Percentiles rank a stretch among this genome's conserved stretches.
Evolutionary conservation across 1,140 invertebrate species (phyloP).

Genomic region (Charaxes varanes): DNA sequence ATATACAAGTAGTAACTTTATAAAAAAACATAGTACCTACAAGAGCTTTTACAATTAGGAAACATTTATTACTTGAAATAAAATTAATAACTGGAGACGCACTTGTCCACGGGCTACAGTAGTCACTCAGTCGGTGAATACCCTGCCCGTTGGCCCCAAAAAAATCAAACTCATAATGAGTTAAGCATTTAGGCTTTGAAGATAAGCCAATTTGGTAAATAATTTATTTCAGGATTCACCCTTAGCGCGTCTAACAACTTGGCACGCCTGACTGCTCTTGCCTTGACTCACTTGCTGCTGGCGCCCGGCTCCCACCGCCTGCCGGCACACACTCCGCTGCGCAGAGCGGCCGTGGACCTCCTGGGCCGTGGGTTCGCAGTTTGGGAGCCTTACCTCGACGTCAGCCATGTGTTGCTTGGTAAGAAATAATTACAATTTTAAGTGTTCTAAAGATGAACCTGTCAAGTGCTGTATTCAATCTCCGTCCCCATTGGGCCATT

Average conservation of each 20-base stretch:
- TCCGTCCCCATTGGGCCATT: too few species aligned
- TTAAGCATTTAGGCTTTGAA: constrained; percentile 1
- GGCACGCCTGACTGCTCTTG: constrained; percentile 93
- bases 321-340: constrained; percentile 90
- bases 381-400: constrained; percentile 98
- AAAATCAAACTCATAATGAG: too few species aligned
- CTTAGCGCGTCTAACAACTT: constrained; percentile 85
- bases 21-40: too few species aligned
- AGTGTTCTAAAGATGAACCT: too few species aligned
- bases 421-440: background rate
- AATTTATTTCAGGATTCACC: constrained; percentile 41
- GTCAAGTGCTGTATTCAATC: too few species aligned
- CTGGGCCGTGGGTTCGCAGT: constrained; percentile 97
- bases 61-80: too few species aligned
- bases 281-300: constrained; percentile 94
- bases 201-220: background rate
- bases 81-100: too few species aligned
- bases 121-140: too few species aligned
- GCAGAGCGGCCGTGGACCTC: constrained; percentile 96
- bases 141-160: too few species aligned
- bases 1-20: too few species aligned
- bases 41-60: too few species aligned
- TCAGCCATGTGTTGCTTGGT: constrained; percentile 90
- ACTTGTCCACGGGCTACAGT: too few species aligned
- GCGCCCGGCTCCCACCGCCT: constrained; percentile 87